Base-by-base conservation (phyloP, 2,888 invertebrate genomes). In the Morinoia aosen region DNA sequence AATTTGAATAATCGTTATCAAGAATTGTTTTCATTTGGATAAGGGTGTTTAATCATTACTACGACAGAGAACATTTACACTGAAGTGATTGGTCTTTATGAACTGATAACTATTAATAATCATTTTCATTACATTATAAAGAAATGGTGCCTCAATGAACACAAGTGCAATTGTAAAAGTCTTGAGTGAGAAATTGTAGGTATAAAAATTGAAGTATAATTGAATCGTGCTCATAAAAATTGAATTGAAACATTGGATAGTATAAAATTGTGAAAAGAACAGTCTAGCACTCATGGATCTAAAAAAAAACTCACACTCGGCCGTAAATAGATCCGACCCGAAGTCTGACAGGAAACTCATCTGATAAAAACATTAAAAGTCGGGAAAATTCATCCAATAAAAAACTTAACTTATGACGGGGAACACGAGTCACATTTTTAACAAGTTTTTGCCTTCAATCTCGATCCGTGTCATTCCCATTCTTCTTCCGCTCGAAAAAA, bases 381-480 rank as follows among this genome's bases (percentile, higher is more conserved):
- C 76, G 19, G 76, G 76, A 76, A 61, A 76, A 76, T 33, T 76
- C 76, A 76, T 76, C 76, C 76, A 76, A 19, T 76, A 76, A 76
- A 76, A 76, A 76, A 76, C 76, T 76, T 76, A 76, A 76, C 25
- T 76, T 76, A 76, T 76, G 76, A 76, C 76, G 76, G 76, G 76
- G 76, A 76, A 76, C 10, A 76, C 76, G 76, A 76, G 76, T 76
- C 76, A 76, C 76, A 76, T 76, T 76, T 76, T 76, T 76, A 76
- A 76, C 25, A 76, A 76, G 25, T 76, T 76, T 76, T 76, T 76
- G 76, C 76, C 76, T 76, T 76, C 76, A 33, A 33, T 76, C 76
- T 33, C 76, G 76, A 76, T 76, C 76, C 76, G 76, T 76, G 76
- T 76, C 76, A 76, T 76, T 76, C 76, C 76, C 76, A 76, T 76